Conservation (phyloP, 1,140 invertebrate species). For the Calliphora vicina region DNA sequence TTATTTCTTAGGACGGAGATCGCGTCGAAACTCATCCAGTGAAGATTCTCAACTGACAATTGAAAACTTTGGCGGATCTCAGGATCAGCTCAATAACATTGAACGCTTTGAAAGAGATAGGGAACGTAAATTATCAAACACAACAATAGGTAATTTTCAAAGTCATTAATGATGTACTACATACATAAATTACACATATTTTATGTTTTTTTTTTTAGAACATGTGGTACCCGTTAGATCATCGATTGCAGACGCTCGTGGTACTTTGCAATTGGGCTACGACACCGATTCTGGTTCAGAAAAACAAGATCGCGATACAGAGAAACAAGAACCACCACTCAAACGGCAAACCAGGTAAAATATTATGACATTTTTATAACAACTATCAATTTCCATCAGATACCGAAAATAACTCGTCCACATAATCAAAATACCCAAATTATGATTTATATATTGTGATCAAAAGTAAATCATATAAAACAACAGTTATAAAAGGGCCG, state of each 20-base stretch:
- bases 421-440: too few relatives aligned
- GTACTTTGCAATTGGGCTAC: constrained; percentile 74
- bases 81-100: constrained; percentile 77
- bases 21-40: constrained; percentile 81
- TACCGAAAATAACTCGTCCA: too few relatives aligned
- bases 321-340: constrained; percentile 67
- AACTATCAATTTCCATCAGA: too few relatives aligned
- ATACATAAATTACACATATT: background rate
- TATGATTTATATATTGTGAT: too few relatives aligned
- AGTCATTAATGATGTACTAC: background rate
- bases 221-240: constrained; percentile 72
- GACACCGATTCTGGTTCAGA: constrained; percentile 67
- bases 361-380: too few relatives aligned
- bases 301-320: constrained; percentile 68
- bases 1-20: constrained; percentile 68
- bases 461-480: too few relatives aligned
- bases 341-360: constrained; percentile 65
- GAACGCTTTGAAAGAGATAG: constrained; percentile 63
- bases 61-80: constrained; percentile 90
- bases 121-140: constrained; percentile 70
- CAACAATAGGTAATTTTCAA: constrained; percentile 65
- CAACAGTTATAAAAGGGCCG: too few relatives aligned
- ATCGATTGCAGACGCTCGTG: constrained; percentile 77
- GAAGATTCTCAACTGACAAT: constrained; percentile 90
- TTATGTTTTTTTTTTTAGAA: constrained; percentile 57